These are phyloP conservation scores for Papilio polyxenes DNA, from an alignment of 1,140 invertebrate genomes.

Conservation along the genomic window DNA sequence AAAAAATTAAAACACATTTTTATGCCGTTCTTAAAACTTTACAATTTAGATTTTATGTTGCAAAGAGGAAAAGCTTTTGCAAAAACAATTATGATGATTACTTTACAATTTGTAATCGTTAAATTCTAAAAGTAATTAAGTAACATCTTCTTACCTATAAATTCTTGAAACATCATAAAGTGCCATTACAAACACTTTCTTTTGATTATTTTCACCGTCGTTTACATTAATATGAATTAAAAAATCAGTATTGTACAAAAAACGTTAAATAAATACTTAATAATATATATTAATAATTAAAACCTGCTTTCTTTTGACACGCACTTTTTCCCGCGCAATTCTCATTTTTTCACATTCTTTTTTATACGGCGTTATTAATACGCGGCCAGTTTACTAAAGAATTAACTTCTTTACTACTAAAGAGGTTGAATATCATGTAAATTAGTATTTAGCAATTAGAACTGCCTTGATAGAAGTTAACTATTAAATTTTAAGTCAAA, in stretches of 20 bases:
- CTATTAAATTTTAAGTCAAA: too few relatives aligned
- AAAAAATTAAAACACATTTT: conserved; percentile 30
- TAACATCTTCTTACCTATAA: not conserved
- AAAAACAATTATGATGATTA: not conserved
- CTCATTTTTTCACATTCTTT: not conserved
- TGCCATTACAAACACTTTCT: not conserved
- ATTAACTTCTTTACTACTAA: not conserved
- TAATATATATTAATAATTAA: not conserved
- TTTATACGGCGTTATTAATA: not conserved
- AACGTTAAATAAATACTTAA: too few relatives aligned
- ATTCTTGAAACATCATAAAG: not conserved
- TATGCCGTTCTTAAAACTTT: not conserved
- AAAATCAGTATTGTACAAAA: too few relatives aligned
- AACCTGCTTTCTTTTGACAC: not conserved
- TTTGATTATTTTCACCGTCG: not conserved
- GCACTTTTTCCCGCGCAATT: not conserved
- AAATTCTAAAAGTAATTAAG: not conserved
- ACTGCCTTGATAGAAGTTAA: too few relatives aligned
- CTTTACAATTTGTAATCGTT: not conserved
- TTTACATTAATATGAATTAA: not conserved
- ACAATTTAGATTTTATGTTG: not conserved
- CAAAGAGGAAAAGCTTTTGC: not conserved
- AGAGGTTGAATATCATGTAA: not conserved
- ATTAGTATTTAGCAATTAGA: too few relatives aligned
- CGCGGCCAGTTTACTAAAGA: not conserved